Evolutionary conservation across 2,113 vertebrate species (phyloP), one percentile per base, ranked within the genome.

Genomic region (Eubucco bourcierii): DNA sequence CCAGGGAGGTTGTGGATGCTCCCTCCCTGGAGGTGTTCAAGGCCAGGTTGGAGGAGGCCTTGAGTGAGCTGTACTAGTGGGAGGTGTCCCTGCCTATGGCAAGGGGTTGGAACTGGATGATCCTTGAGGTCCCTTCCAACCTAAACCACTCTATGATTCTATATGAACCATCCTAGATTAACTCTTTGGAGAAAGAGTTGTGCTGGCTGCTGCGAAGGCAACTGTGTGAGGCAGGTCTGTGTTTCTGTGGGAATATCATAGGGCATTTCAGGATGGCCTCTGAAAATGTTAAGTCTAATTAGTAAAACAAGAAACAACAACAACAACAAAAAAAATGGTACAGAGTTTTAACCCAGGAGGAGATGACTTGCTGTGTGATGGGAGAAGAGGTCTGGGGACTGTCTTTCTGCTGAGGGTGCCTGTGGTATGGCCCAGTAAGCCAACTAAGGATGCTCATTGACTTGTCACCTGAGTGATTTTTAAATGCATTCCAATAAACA

Each of bases 211-310:
- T 21, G 0, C 3, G 31, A 39, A 31, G 33, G 12, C 20, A 50
- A 65, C 39, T 55, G n/a, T 5, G 29, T 15, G 53, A 7, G 37
- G 15, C 83, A 17, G 52, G 13, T 67, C 52, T 55, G 31, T 25
- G 71, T 25, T 73, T 31, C 28, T 8, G 1, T 0, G 0, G 71
- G 23, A 41, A 31, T 12, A 27, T 44, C 7, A 1, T 1, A 27
- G 47, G 44, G 34, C 17, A 29, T 34, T 87, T 68, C 80, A 84
- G 64, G 23, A 13, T 14, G 34, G 15, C 6, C n/a, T 72, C 64
- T 37, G 67, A 41, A 66, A 92, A 61, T 53, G 44, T 31, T 9
- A 2, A 8, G 15, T 33, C 14, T 39, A 6, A n/a, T 39, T 31
- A 53, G 4, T 41, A 7, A 64, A 76, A 70, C 7, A 20, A 46